These are phyloP conservation scores for Drosophila sucinea DNA, from an alignment of 1,140 invertebrate species.

Conservation along the genomic window DNA sequence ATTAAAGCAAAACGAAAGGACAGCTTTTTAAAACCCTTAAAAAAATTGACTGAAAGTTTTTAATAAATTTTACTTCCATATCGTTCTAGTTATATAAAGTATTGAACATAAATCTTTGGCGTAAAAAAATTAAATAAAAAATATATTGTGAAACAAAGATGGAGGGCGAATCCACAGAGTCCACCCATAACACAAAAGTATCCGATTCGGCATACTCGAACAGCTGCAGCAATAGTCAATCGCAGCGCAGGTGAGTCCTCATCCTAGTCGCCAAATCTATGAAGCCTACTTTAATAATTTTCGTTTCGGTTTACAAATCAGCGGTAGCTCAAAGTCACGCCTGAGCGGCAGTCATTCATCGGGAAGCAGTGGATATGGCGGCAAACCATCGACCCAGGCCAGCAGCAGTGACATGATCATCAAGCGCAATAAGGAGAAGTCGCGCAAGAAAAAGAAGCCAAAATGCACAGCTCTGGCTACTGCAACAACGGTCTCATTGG, in stretches of 20 bases:
- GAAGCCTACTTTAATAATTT: neutral
- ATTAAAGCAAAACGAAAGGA: too few relatives aligned
- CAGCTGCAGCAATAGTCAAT: slow-evolving; percentile 90
- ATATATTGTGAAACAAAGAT: slow-evolving; percentile 47
- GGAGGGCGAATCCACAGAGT: slow-evolving; percentile 81
- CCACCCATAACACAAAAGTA: slow-evolving; percentile 85
- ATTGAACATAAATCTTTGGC: neutral
- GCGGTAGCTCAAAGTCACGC: slow-evolving; percentile 90
- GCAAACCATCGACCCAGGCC: slow-evolving; percentile 85
- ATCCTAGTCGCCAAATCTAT: neutral
- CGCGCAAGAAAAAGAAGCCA: slow-evolving; percentile 84
- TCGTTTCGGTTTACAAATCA: slow-evolving; percentile 53
- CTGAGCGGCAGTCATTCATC: slow-evolving; percentile 90
- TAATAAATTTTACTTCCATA: slow-evolving; percentile 5
- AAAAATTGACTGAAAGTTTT: too few relatives aligned
- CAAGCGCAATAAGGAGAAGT: slow-evolving; percentile 84
- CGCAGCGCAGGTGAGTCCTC: slow-evolving; percentile 87
- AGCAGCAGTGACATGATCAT: slow-evolving; percentile 83
- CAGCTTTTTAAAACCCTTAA: too few relatives aligned
- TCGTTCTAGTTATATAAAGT: neutral
- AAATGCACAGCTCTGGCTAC: slow-evolving; percentile 36
- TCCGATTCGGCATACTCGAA: slow-evolving; percentile 91
- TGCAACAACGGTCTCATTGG: slow-evolving; percentile 29
- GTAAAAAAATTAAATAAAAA: slow-evolving; percentile 9
- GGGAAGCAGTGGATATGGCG: slow-evolving; percentile 91